Conservation (phyloP, 1,140 invertebrate species). For the Harpegnathos saltator region DNA sequence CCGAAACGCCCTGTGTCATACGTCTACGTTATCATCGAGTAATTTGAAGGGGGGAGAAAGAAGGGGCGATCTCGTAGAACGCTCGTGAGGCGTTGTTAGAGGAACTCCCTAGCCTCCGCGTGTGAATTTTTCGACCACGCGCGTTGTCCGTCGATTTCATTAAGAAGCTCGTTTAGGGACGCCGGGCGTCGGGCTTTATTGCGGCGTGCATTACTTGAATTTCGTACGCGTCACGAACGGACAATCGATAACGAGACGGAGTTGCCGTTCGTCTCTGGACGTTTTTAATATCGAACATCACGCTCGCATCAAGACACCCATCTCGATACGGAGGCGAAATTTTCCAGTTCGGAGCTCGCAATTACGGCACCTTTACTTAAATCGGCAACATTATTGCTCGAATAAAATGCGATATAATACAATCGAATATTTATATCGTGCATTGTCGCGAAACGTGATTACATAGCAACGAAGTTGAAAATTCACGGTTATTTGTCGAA, state of each 20-base stretch:
- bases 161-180: slow-evolving; percentile 43
- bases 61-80: background rate
- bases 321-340: no score
- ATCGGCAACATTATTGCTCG: no score
- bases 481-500: no score
- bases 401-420: no score
- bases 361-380: no score
- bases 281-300: background rate
- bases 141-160: slow-evolving; percentile 38
- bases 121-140: slow-evolving; percentile 25
- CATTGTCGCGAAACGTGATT: no score
- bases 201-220: slow-evolving; percentile 4
- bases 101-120: background rate
- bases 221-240: background rate
- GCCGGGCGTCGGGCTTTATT: slow-evolving; percentile 23
- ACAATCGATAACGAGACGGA: background rate
- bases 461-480: no score
- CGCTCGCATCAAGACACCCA: no score
- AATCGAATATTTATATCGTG: no score
- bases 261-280: background rate
- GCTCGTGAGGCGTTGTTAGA: background rate
- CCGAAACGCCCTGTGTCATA: background rate
- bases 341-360: no score
- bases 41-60: background rate
- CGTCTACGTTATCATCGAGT: background rate